Evolutionary conservation across 2,113 vertebrate species (phyloP), one percentile per base, ranked within the genome.

Genomic region (Dasyornis broadbenti): DNA sequence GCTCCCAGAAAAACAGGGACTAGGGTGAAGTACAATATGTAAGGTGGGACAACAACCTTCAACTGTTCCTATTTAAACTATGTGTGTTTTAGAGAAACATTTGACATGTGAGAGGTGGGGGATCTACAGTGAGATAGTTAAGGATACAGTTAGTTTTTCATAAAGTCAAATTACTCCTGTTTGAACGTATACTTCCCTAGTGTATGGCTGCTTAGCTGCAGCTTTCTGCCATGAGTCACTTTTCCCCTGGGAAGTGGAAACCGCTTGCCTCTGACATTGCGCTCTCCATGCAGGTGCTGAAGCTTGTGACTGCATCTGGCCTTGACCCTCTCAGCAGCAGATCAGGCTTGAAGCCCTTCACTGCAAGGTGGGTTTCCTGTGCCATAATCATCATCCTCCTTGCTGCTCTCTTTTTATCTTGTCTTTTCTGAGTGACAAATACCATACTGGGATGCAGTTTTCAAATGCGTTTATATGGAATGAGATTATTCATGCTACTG

Each of bases 271-370:
- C 82, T 75, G 68, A 86, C 42, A 9, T 7, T 57, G 37, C 59
- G 49, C 13, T 69, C 37, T 42, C 75, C 9, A 0, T 16, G 50
- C 68, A 85, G 92, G 73, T 77, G 54, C 79, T 45, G 39, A n/a
- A 72, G 65, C 54, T 69, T 0, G 7, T 35, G 24, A 56, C 53
- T 44, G 8, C 45, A 0, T 45, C 69, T 75, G 64, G 45, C 73
- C 23, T 75, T 2, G 3, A 70, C 15, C 37, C 71, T 57, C 64
- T 71, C 69, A 66, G 47, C 50, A 61, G 59, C 59, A 60, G 68
- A 61, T 44, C 4, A 3, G 27, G 28, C 18, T 79, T 26, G 0
- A 64, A 87, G 22, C 15, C 40, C 26, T 54, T 61, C 7, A 0
- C 33, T 39, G 27, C 24, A 28, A 90, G 88, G 82, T 90, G 52